These are phyloP conservation scores for Myodes glareolus DNA, from an alignment of 2,113 vertebrate species.

Conservation along the genomic window DNA sequence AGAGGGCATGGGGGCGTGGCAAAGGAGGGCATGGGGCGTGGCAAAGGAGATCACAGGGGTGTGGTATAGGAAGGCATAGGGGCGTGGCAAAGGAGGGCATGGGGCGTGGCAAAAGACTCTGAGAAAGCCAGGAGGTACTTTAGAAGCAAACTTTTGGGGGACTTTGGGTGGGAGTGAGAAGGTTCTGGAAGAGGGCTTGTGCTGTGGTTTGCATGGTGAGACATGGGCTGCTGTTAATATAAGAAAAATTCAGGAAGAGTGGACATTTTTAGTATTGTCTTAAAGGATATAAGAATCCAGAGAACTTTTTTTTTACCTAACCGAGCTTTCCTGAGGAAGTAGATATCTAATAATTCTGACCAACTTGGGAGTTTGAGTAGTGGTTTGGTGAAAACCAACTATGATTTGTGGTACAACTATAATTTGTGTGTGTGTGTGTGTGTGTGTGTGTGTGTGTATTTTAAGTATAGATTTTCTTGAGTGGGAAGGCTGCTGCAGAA, in stretches of 20 bases:
- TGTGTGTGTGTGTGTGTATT: not conserved
- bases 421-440: not conserved
- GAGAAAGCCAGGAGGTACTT: not conserved
- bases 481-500: not conserved
- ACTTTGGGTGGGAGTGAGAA: not conserved
- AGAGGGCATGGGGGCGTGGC: not conserved
- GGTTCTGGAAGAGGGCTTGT: not conserved
- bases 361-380: not conserved
- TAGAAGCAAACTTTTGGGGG: not conserved
- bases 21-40: not conserved
- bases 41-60: not conserved
- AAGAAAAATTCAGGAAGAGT: conserved; percentile 57
- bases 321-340: not conserved
- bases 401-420: not conserved
- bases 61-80: not conserved
- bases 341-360: not conserved
- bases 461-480: not conserved
- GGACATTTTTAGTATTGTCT: not conserved
- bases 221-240: not conserved
- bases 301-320: not conserved
- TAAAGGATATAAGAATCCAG: not conserved
- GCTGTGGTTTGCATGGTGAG: not conserved
- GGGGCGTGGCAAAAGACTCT: not conserved
- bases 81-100: not conserved
- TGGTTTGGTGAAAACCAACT: not conserved